Evolutionary conservation across 2,113 vertebrate species (phyloP), one percentile per base, ranked within the genome.

Genomic region (Pteronura brasiliensis): DNA sequence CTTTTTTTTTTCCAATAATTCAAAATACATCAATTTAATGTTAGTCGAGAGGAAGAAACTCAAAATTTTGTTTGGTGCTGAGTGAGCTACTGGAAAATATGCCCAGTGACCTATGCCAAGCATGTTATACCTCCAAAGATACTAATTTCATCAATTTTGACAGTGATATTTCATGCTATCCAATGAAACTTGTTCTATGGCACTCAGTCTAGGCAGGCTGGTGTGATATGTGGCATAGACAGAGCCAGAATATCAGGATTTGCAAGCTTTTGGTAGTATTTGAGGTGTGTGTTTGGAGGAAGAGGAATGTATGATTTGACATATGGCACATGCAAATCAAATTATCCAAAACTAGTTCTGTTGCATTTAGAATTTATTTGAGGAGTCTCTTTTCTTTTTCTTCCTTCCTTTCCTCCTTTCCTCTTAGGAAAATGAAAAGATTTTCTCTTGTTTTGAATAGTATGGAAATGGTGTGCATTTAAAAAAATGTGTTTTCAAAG

Each of bases 131-230:
- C 76, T 93, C 81, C 63, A 79, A 97, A 96, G 63, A 95, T 18
- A 95, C 67, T 74, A 95, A 96, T 94, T 96, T 96, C 44, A 92
- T 92, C 94, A 97, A 27, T 96, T 97, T 95, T 96, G 96, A 95
- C 95, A 97, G 72, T 94, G 20, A 92, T 88, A 97, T 95, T 93
- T 92, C 23, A 44, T 34, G 27, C 81, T 74, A 49, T 59, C 31
- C 81, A 96, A 97, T 87, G 61, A 96, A 97, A 88, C 85, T 42
- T 82, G 72, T 79, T 96, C 34, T 88, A 63, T 39, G 27, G 27
- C 12, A 55, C 27, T 57, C 72, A 15, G 13, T 74, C 72, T 82
- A 93, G 47, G 77, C n/a, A 96, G 63, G 93, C 61, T 85, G 34
- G 61, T 65, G 59, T 94, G 94, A 81, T 94, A 93, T 52, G 59